Conservation (phyloP, 2,113 vertebrate species). For the Sinosuthora webbiana region DNA sequence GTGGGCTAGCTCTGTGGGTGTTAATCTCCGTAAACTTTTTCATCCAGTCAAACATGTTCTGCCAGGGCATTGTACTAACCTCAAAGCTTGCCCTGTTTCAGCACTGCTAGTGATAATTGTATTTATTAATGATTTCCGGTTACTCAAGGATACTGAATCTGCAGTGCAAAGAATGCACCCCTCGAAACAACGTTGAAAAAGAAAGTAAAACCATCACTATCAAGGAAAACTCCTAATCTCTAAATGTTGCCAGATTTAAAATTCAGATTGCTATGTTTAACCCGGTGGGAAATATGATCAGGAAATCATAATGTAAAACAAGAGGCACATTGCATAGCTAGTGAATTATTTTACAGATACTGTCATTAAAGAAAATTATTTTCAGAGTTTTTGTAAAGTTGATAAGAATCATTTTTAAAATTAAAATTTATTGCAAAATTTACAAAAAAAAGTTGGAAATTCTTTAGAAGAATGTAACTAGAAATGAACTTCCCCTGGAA, state of each 20-base stretch:
- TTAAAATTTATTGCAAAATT: not conserved
- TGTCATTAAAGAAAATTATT: not conserved
- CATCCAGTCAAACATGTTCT: not conserved
- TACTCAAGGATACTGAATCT: not conserved
- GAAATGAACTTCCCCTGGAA: not conserved
- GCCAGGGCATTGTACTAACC: not conserved
- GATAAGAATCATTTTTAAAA: not conserved
- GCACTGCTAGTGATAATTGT: not conserved
- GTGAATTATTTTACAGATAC: not conserved
- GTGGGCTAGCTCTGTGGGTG: conserved; percentile 12
- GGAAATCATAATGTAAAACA: not conserved
- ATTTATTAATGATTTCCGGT: conserved; percentile 19
- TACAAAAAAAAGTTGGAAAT: not conserved
- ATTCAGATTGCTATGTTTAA: not conserved
- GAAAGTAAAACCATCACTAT: not conserved
- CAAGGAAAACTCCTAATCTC: not conserved
- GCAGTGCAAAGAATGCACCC: not conserved
- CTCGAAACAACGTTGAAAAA: not conserved
- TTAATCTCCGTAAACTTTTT: conserved; percentile 12
- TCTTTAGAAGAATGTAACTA: not conserved
- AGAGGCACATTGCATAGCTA: not conserved
- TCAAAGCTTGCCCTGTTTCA: not conserved
- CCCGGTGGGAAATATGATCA: not conserved
- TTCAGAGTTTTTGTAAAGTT: not conserved
- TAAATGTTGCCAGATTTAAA: not conserved